Conservation (phyloP, 2,797 vertebrate species). For the Cossypha caffra region DNA sequence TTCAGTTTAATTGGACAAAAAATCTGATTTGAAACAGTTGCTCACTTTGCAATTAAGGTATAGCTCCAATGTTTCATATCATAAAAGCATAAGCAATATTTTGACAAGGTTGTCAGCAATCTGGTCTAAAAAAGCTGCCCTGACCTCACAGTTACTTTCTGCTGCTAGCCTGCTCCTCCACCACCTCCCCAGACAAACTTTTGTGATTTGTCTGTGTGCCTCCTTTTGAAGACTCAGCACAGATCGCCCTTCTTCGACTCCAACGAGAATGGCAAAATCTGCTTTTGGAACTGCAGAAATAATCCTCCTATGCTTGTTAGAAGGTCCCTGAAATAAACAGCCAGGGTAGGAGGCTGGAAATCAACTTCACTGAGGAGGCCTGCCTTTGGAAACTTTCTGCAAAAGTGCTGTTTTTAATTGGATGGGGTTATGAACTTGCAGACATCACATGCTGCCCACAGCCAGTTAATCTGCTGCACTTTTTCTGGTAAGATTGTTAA, state of each 20-base stretch:
- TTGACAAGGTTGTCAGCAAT: neutral
- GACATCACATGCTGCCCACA: neutral
- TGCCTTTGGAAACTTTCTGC: neutral
- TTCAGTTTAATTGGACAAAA: neutral
- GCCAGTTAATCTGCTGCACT: accelerated
- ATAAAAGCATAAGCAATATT: neutral
- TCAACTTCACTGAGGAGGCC: neutral
- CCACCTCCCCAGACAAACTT: neutral
- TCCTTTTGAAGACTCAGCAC: neutral
- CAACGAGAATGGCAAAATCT: neutral
- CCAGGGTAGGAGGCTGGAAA: neutral
- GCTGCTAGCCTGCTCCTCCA: neutral
- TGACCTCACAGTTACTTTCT: neutral
- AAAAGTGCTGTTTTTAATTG: neutral
- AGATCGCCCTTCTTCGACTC: accelerated
- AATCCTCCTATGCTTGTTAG: neutral
- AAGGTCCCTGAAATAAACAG: neutral
- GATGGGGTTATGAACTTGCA: neutral
- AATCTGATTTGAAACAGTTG: neutral
- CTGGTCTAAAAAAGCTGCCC: neutral
- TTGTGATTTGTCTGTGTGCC: neutral
- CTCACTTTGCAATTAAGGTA: neutral
- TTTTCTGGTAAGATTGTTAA: neutral
- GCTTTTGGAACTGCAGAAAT: neutral
- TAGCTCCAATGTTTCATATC: neutral